A percentile compares a stretch with the other conserved stretches of the same genome.
phyloP scores from a whole-genome alignment of 2,888 invertebrate species.

The Carabus problematicus region DNA sequence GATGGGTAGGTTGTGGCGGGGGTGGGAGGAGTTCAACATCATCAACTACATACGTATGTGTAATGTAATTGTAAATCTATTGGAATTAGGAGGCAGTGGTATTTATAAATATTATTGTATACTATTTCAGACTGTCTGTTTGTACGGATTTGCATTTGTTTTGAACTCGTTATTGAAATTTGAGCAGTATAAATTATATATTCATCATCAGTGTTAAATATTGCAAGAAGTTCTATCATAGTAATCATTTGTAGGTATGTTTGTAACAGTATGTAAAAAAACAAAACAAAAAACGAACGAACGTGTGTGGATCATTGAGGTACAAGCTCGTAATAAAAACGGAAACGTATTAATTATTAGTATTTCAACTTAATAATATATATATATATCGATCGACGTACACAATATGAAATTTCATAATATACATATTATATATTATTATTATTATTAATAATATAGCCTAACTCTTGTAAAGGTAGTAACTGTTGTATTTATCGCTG shows the following conservation, averaged over 20 bases:
- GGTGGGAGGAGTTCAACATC: not conserved
- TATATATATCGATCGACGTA: conserved; percentile 24
- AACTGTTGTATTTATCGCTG: conserved; percentile 28
- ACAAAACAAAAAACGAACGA: not conserved
- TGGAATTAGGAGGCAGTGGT: conserved; percentile 43
- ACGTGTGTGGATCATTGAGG: conserved; percentile 24
- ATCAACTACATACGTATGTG: no score
- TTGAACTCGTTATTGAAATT: conserved; percentile 43
- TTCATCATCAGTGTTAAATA: conserved; percentile 2
- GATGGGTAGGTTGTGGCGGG: conserved; percentile 7
- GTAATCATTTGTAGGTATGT: no score
- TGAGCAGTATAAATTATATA: conserved; percentile 38
- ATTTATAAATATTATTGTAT: conserved; percentile 42
- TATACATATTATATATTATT: conserved; percentile 12
- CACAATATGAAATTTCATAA: conserved; percentile 12
- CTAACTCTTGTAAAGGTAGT: conserved; percentile 30
- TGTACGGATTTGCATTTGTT: conserved; percentile 41
- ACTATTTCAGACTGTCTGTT: conserved; percentile 43
- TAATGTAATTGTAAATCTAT: conserved; percentile 16
- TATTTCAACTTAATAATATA: conserved; percentile 17
- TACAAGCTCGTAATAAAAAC: conserved; percentile 30
- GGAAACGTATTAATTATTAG: conserved; percentile 18
- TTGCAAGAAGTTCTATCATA: no score
- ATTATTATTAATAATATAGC: conserved; percentile 14
- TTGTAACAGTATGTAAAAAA: no score